Conservation (phyloP, 2,888 invertebrate species). For the Noctua comes region DNA sequence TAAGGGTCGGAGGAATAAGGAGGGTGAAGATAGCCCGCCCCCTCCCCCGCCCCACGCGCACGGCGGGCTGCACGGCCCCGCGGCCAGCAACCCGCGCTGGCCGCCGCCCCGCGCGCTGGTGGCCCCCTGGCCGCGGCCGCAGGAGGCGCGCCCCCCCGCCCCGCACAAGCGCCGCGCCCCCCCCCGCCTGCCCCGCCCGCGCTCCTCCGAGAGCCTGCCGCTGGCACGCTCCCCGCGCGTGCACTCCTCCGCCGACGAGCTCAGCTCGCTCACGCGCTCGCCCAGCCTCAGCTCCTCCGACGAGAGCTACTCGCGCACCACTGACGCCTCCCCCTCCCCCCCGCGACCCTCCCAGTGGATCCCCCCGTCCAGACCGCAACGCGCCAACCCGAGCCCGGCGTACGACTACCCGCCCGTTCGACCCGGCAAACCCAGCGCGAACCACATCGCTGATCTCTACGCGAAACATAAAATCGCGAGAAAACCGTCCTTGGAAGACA, state of each 20-base stretch:
- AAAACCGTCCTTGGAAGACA: conserved; percentile 84
- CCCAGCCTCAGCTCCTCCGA: conserved; percentile 96
- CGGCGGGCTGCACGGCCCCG: not conserved
- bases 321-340: conserved; percentile 92
- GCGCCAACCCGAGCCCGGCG: conserved; percentile 89
- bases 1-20: conserved; percentile 86
- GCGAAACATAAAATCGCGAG: conserved; percentile 84
- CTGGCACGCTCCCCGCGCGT: conserved; percentile 91
- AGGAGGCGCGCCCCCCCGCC: conserved; percentile 85
- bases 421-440: conserved; percentile 79
- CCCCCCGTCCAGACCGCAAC: conserved; percentile 84
- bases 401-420: conserved; percentile 91
- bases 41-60: conserved; percentile 91
- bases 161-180: conserved; percentile 87
- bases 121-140: conserved; percentile 92
- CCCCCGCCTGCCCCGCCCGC: conserved; percentile 90
- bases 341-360: conserved; percentile 90
- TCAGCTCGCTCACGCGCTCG: conserved; percentile 95
- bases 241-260: conserved; percentile 95
- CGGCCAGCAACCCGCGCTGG: conserved; percentile 78
- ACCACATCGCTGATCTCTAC: conserved; percentile 84
- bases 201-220: conserved; percentile 92
- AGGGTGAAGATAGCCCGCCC: conserved; percentile 88
- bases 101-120: conserved; percentile 89
- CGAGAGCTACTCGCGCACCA: conserved; percentile 95